Evolutionary conservation across 2,113 vertebrate species (phyloP).

Genomic region (Pelecanus crispus): DNA sequence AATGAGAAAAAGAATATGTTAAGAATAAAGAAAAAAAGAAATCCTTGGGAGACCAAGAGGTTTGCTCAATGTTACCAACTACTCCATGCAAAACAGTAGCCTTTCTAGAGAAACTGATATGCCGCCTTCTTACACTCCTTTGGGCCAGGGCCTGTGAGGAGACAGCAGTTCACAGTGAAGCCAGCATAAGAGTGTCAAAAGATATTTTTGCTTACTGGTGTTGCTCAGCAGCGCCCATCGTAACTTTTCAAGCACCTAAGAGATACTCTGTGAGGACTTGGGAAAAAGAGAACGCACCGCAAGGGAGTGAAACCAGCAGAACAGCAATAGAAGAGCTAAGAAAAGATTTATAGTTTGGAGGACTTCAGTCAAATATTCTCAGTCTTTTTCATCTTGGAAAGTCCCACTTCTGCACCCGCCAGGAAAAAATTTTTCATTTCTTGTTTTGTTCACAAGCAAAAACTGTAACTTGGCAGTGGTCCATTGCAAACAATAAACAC

Average conservation of each 20-base stretch:
- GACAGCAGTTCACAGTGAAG: background rate
- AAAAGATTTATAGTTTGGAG: background rate
- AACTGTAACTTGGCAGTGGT: background rate
- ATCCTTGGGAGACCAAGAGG: background rate
- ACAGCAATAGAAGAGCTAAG: background rate
- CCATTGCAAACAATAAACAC: slow-evolving; percentile 12
- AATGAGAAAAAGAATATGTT: slow-evolving; percentile 21
- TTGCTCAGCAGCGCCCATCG: background rate
- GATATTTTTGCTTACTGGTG: background rate
- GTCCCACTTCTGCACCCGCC: background rate
- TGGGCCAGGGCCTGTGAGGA: background rate
- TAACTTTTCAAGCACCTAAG: background rate
- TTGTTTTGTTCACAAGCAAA: slow-evolving; percentile 18
- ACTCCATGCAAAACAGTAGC: background rate
- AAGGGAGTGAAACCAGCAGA: background rate
- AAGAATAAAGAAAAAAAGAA: slow-evolving; percentile 6
- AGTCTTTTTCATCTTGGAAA: background rate
- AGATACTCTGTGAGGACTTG: background rate
- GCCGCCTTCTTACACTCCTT: background rate
- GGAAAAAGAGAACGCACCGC: background rate
- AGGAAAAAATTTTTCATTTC: background rate
- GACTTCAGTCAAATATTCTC: background rate
- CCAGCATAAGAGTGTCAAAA: background rate
- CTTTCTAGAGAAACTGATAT: slow-evolving; percentile 18
- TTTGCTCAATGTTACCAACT: background rate